Evolutionary conservation across 2,888 invertebrate genomes (phyloP).

Genomic region (Pimpla rufipes): DNA sequence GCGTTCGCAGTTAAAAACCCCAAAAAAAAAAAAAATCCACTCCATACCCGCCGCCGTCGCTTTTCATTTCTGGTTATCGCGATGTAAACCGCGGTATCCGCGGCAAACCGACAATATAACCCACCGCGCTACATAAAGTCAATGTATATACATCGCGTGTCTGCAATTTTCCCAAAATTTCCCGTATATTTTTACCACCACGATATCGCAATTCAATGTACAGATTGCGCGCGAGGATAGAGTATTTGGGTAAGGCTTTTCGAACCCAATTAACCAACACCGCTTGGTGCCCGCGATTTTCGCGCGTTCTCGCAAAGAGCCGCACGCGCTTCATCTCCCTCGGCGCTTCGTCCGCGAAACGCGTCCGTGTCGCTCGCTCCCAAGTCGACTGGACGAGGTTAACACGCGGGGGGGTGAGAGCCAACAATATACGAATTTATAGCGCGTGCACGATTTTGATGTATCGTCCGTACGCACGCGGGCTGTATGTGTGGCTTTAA

Average conservation of each 20-base stretch:
- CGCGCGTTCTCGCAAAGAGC: neutral
- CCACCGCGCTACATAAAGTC: neutral
- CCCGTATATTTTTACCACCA: conserved; percentile 78
- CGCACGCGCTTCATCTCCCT: too few species aligned
- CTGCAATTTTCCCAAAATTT: conserved; percentile 68
- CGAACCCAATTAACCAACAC: neutral
- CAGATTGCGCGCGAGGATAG: conserved; percentile 68
- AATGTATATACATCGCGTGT: conserved; percentile 16
- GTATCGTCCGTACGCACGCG: conserved; percentile 69
- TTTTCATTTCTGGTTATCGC: conserved; percentile 6
- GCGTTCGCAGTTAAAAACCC: neutral
- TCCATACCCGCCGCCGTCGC: neutral
- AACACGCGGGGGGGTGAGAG: conserved; percentile 24
- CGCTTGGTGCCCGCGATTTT: neutral
- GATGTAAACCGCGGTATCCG: conserved; percentile 8
- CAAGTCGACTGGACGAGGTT: neutral
- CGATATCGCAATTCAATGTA: conserved; percentile 78
- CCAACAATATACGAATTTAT: conserved; percentile 74
- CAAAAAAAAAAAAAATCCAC: conserved; percentile 13
- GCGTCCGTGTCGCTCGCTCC: neutral
- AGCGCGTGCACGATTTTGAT: conserved; percentile 76
- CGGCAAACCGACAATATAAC: neutral
- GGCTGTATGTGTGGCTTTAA: neutral
- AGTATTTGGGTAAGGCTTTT: neutral
- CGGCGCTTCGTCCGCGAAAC: neutral